Percentiles rank a stretch among this genome's conserved stretches.
phyloP scores from a whole-genome alignment of 2,113 vertebrate species.

The Eublepharis macularius region DNA sequence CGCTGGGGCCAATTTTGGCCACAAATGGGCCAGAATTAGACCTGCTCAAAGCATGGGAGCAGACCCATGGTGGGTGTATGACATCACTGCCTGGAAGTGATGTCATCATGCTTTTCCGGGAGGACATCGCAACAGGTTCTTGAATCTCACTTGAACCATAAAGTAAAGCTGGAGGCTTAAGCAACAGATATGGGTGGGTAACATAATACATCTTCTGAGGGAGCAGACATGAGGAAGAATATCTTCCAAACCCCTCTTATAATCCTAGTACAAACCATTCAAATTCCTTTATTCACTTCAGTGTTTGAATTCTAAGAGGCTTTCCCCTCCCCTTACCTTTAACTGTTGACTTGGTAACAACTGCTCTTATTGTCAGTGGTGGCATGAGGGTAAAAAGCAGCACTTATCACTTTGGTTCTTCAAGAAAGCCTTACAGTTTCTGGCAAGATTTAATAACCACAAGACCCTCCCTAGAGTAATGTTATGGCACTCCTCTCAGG shows the following conservation, averaged over 20 bases:
- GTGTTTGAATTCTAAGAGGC: neutral
- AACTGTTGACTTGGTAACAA: slow-evolving; percentile 68
- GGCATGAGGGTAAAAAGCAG: slow-evolving; percentile 59
- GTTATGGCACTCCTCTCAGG: fast-evolving
- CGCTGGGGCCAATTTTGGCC: too few species aligned
- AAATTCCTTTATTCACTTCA: slow-evolving; percentile 28
- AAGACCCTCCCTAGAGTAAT: slow-evolving; percentile 16
- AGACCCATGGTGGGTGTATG: too few species aligned
- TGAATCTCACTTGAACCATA: neutral
- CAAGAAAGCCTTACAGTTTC: slow-evolving; percentile 38
- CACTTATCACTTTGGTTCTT: slow-evolving; percentile 50
- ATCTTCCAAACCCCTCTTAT: neutral
- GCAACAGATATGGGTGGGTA: neutral
- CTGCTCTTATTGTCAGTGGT: slow-evolving; percentile 48
- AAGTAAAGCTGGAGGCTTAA: neutral
- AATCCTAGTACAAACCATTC: slow-evolving; percentile 25
- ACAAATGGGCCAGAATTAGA: too few species aligned
- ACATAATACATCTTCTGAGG: neutral
- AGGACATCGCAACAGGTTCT: too few species aligned
- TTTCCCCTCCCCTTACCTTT: neutral
- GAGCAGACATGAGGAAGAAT: neutral
- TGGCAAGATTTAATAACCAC: slow-evolving; percentile 46
- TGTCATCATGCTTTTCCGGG: too few species aligned
- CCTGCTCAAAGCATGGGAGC: too few species aligned
- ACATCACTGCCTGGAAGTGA: too few species aligned